Conservation (phyloP, 2,797 vertebrate genomes). For the Lutjanus campechanus region DNA sequence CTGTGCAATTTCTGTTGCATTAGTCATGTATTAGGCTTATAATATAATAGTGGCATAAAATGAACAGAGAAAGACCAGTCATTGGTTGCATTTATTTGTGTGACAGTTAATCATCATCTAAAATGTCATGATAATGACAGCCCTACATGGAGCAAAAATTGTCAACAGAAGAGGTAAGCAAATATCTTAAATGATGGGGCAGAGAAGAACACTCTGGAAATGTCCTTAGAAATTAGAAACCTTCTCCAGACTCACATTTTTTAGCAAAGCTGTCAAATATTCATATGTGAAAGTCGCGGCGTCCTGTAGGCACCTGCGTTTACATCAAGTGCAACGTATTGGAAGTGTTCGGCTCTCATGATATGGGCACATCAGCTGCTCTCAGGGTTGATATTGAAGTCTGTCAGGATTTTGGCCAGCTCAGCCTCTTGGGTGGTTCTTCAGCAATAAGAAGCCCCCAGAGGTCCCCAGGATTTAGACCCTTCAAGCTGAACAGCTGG, state of each 20-base stretch:
- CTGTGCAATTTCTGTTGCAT: too few species aligned
- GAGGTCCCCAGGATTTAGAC: constrained; percentile 24
- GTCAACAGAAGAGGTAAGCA: not conserved
- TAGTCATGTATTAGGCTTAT: too few species aligned
- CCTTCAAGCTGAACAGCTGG: constrained; percentile 37
- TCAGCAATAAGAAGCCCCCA: constrained; percentile 2
- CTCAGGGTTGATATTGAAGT: constrained; percentile 20
- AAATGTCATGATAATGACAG: too few species aligned
- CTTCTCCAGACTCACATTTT: not conserved
- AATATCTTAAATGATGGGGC: not conserved
- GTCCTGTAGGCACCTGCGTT: not conserved
- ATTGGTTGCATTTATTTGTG: too few species aligned
- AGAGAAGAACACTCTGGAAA: not conserved
- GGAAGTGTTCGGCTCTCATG: constrained; percentile 37
- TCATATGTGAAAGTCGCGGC: not conserved
- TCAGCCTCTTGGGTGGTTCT: constrained; percentile 35
- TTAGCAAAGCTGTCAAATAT: not conserved
- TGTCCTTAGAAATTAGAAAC: not conserved
- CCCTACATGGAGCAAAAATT: not conserved
- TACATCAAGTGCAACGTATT: not conserved
- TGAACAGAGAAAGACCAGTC: too few species aligned
- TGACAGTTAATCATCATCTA: too few species aligned
- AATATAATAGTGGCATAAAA: too few species aligned
- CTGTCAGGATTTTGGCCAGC: not conserved
- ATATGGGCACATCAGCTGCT: constrained; percentile 35